Base-by-base conservation (phyloP, 2,888 invertebrate genomes). In the Isoperla grammatica region DNA sequence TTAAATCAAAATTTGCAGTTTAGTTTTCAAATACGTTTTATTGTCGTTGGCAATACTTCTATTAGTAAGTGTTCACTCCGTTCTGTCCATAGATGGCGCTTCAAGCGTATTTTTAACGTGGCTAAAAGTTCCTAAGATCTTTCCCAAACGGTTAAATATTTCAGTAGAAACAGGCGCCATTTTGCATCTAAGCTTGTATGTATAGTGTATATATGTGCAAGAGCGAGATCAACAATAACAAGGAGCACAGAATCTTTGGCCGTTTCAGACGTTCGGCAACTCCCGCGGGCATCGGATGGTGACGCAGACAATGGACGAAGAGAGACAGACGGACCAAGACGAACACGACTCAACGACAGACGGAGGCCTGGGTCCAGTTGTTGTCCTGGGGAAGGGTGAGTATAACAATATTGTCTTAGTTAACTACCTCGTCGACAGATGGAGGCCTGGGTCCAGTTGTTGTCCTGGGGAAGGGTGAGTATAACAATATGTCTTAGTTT, bases 191-290 rank as follows among this genome's bases (percentile, higher is more conserved):
- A 29, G 35, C 35, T 50, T n/a, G 22, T 20, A 20, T 49, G 13
- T 50, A 23, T 35, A 29, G 49, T 39, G 43, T 43, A 40, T 56
- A 15, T 43, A 40, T 56, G 29, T 46, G 45, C 40, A 56, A 42
- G 45, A 42, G 45, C 43, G 56, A 61, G 61, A 58, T 62, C 60
- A 57, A 64, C 58, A 62, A 62, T 64, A 64, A 64, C 62, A 78
- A 79, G 79, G 75, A 76, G 77, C 79, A 76, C 81, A 90, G 90
- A 81, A 83, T 75, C 84, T 89, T 73, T 89, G 88, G 88, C 87
- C 88, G 70, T 88, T 89, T 73, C 90, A 89, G 84, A 81, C 83
- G 46, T 81, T 83, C 68, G 80, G 82, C 68, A 85, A 84, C 73
- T 85, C 84, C 0, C 79, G 85, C 61, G 87, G 86, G 40, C 88